Evolutionary conservation across 2,888 invertebrate genomes (phyloP).

Genomic region (Dastarcus helophoroides): DNA sequence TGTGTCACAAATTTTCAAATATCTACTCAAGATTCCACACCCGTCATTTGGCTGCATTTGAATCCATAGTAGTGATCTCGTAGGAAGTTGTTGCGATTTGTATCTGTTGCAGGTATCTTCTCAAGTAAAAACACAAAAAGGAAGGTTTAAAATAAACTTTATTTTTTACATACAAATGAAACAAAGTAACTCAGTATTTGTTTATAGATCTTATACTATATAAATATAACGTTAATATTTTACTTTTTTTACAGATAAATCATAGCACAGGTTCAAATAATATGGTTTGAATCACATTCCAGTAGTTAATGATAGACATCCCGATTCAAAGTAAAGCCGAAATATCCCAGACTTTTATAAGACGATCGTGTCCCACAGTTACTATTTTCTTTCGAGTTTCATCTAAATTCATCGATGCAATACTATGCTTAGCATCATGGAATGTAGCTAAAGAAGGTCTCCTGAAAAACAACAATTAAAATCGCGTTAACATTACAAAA

Average conservation of each 20-base stretch:
- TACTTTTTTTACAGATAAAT: constrained; percentile 25
- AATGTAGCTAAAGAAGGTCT: constrained; percentile 87
- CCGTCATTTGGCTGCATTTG: too few species aligned
- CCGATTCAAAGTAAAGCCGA: constrained; percentile 42
- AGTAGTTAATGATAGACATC: constrained; percentile 18
- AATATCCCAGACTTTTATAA: constrained; percentile 89
- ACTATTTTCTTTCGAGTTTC: constrained; percentile 77
- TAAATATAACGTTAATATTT: constrained; percentile 29
- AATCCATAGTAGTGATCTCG: too few species aligned
- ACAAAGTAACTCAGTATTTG: too few species aligned
- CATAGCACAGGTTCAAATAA: constrained; percentile 30
- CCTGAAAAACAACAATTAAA: constrained; percentile 41
- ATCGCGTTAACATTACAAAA: not conserved
- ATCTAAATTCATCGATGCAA: constrained; percentile 80
- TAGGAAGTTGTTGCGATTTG: too few species aligned
- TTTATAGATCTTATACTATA: constrained; percentile 27
- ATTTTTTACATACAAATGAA: too few species aligned
- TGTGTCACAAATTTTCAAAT: too few species aligned
- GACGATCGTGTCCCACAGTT: constrained; percentile 88
- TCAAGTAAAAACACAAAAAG: too few species aligned
- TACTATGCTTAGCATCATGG: constrained; percentile 89
- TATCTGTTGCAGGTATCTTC: too few species aligned
- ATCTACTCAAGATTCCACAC: too few species aligned
- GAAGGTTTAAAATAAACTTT: too few species aligned
- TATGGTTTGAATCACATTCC: constrained; percentile 32